Evolutionary conservation across 2,113 vertebrate genomes (phyloP), one percentile per base, ranked within the genome.

Genomic region (Pachyramphus minor): DNA sequence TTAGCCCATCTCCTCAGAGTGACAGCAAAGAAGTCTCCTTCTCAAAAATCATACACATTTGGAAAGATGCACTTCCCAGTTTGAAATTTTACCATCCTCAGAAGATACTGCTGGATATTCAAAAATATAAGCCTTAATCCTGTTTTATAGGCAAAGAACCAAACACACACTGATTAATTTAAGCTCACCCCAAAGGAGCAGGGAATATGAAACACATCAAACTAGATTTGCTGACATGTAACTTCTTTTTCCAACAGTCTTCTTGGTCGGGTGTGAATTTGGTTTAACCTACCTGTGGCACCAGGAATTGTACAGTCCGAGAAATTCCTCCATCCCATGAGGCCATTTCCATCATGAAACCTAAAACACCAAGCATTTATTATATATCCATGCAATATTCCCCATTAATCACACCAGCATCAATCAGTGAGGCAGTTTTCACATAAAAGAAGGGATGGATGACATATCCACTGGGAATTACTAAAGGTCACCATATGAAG

Each of bases 331-430:
- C 99, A 66, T 99, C 99, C 99, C 99, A 99, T 0, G 99, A 99
- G 31, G 99, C 99, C 99, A 99, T 99, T 97, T 99, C 99, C 99
- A 99, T 99, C 99, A 99, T 99, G 97, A 99, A 99, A 79, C 99
- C 99, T 99, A 86, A 41, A 97, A 27, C 0, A 16, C 7, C 22
- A 96, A 96, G 21, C 14, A 94, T 63, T 76, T 44, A 44, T 20
- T 49, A 5, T 35, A 33, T 33, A 87, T 14, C 37, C 28, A 5
- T 7, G 59, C n/a, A 76, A 12, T 4, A 30, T 50, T 58, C 62
- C 15, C 42, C 5, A 3, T 55, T 44, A 81, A 33, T 44, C 30
- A 80, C 39, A 86, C 24, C 8, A 2, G 5, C 30, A 62, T 4
- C 63, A 80, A 63, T 50, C 45, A 77, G 39, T 6, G 45, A 88